Evolutionary conservation across 2,888 invertebrate species (phyloP).

Genomic region (Trissolcus japonicus): DNA sequence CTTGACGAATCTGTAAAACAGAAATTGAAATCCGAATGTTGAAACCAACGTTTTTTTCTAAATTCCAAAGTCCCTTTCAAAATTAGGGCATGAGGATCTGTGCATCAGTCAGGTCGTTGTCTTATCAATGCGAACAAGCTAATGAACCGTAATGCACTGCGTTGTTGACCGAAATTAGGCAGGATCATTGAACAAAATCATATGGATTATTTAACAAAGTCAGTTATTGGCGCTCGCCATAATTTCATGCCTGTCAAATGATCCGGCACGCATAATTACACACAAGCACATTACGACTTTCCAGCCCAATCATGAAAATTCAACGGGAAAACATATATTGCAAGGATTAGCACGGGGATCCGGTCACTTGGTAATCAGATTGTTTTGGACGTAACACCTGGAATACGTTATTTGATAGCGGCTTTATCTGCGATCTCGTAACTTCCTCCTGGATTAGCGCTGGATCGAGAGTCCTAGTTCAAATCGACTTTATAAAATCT

Average conservation of each 20-base stretch:
- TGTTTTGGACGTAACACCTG: constrained; percentile 9
- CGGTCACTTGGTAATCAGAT: constrained; percentile 27
- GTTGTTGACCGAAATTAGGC: background rate
- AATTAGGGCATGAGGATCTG: too few species aligned
- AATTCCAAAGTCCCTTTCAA: too few species aligned
- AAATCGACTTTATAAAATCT: background rate
- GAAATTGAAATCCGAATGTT: background rate
- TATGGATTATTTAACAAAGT: constrained; percentile 17
- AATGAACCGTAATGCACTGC: constrained; percentile 7
- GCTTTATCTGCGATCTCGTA: constrained; percentile 33
- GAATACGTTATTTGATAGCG: constrained; percentile 22
- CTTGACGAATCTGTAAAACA: constrained; percentile 81
- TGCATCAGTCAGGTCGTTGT: background rate
- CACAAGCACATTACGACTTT: constrained; percentile 30
- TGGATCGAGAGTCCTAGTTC: background rate
- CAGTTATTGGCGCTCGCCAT: constrained; percentile 10
- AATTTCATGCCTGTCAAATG: constrained; percentile 24
- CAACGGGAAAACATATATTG: constrained; percentile 22
- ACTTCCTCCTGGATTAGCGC: constrained; percentile 6
- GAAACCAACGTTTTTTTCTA: too few species aligned
- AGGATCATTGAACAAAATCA: constrained; percentile 15
- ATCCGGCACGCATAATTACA: constrained; percentile 27
- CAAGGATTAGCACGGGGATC: constrained; percentile 29
- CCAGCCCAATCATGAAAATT: constrained; percentile 24
- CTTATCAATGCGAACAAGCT: constrained; percentile 10